These are phyloP conservation scores for Cettia cetti DNA, from an alignment of 2,113 vertebrate species.

Conservation along the genomic window DNA sequence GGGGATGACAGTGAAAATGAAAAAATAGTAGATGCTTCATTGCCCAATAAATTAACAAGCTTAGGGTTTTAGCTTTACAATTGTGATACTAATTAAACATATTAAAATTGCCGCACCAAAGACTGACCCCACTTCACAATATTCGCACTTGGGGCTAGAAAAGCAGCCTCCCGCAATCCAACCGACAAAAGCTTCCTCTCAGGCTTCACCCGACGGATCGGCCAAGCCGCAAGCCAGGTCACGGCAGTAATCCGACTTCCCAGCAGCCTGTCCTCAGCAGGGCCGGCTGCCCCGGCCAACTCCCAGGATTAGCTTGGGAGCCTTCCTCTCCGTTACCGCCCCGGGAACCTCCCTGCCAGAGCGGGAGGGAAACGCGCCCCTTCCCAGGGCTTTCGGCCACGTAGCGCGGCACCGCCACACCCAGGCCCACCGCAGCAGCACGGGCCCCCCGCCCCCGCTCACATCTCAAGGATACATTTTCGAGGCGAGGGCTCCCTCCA, in stretches of 20 bases:
- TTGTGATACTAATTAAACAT: not conserved
- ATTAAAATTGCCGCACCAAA: not conserved
- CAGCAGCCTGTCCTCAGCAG: not conserved
- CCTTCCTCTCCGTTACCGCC: not conserved
- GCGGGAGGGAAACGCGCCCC: not conserved
- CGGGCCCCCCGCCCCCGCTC: not conserved
- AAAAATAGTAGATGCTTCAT: not conserved
- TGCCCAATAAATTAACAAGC: not conserved
- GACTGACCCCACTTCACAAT: not conserved
- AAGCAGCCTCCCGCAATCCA: not conserved
- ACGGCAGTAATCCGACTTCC: not conserved
- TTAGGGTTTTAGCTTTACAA: not conserved
- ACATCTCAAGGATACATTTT: conserved; percentile 90
- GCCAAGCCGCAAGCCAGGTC: not conserved
- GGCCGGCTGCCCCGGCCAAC: not conserved
- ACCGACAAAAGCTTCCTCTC: not conserved
- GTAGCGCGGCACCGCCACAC: not conserved
- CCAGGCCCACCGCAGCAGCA: not conserved
- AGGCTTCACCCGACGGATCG: not conserved
- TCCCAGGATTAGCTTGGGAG: not conserved
- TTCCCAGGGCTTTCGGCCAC: not conserved
- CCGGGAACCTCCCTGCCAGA: accelerated
- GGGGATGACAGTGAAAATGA: not conserved
- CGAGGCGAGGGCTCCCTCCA: conserved; percentile 81
- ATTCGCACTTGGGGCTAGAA: not conserved